These are phyloP conservation scores for Epinotia nisella DNA, from an alignment of 2,888 invertebrate species.

Conservation along the genomic window DNA sequence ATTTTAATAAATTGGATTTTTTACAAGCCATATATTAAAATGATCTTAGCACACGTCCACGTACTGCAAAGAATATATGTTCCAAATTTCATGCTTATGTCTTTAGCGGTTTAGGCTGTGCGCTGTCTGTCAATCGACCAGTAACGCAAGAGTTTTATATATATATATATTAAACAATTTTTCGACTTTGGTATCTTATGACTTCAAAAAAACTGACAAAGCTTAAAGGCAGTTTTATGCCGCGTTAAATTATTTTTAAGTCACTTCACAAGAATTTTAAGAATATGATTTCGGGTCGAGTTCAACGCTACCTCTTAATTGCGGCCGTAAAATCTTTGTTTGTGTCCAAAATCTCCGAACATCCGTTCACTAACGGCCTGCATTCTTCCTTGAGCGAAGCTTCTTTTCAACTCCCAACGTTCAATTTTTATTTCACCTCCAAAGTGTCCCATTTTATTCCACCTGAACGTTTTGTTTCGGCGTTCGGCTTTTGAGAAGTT, in stretches of 20 bases:
- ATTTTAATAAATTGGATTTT: too few relatives aligned
- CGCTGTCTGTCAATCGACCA: too few relatives aligned
- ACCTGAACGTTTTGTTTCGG: slow-evolving; percentile 38
- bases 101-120: too few relatives aligned
- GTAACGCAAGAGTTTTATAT: too few relatives aligned
- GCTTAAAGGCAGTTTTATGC: not conserved
- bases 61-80: too few relatives aligned
- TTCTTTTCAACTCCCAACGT: slow-evolving; percentile 44
- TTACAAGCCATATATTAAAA: too few relatives aligned
- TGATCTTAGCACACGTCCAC: too few relatives aligned
- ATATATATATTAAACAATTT: too few relatives aligned
- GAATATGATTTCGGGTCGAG: slow-evolving; percentile 12
- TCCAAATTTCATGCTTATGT: too few relatives aligned
- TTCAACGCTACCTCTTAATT: slow-evolving; percentile 58
- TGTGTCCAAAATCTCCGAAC: slow-evolving; percentile 61
- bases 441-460: slow-evolving; percentile 38
- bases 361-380: slow-evolving; percentile 40
- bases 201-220: not conserved
- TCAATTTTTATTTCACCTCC: slow-evolving; percentile 1
- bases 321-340: slow-evolving; percentile 66
- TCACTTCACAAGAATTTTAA: slow-evolving; percentile 25
- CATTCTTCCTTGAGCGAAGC: slow-evolving; percentile 31
- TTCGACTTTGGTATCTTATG: not conserved
- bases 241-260: slow-evolving; percentile 10
- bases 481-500: slow-evolving; percentile 34